A percentile compares a stretch with the other conserved stretches of the same genome.
phyloP scores from a whole-genome alignment of 2,888 invertebrate species.

The Tipula vernalis region DNA sequence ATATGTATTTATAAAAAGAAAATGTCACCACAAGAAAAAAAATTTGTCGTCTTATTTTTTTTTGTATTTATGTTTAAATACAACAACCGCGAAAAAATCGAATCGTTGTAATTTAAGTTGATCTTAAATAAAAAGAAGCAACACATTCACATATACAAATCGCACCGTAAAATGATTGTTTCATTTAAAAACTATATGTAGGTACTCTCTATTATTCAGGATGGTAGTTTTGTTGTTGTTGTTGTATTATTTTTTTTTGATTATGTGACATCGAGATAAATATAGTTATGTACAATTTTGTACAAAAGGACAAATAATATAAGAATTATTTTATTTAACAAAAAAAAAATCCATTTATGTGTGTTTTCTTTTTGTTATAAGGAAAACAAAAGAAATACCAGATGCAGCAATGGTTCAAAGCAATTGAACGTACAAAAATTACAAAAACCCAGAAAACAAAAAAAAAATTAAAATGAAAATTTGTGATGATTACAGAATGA shows the following conservation, averaged over 20 bases:
- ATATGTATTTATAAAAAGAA: background rate
- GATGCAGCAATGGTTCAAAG: constrained; percentile 4
- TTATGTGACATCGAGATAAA: constrained; percentile 4
- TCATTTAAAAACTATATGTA: too few relatives aligned
- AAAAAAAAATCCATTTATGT: background rate
- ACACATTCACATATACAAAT: background rate
- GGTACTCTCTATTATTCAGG: background rate
- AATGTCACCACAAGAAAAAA: background rate
- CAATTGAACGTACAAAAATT: background rate
- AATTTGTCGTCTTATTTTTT: background rate
- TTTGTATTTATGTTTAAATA: background rate
- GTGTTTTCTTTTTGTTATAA: background rate
- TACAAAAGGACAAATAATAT: background rate
- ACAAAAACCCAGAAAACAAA: background rate
- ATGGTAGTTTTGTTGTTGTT: background rate
- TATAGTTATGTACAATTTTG: background rate
- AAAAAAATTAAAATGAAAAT: background rate
- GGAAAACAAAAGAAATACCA: constrained; percentile 4
- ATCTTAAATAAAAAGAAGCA: background rate
- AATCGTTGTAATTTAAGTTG: background rate
- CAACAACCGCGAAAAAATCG: background rate
- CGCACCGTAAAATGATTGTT: background rate
- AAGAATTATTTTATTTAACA: background rate
- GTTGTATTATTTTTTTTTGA: background rate
- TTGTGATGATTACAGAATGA: background rate